A percentile compares a stretch with the other conserved stretches of the same genome.
Conservation (phyloP, 2,797 vertebrate species). For the Rhinichthys osculus region DNA sequence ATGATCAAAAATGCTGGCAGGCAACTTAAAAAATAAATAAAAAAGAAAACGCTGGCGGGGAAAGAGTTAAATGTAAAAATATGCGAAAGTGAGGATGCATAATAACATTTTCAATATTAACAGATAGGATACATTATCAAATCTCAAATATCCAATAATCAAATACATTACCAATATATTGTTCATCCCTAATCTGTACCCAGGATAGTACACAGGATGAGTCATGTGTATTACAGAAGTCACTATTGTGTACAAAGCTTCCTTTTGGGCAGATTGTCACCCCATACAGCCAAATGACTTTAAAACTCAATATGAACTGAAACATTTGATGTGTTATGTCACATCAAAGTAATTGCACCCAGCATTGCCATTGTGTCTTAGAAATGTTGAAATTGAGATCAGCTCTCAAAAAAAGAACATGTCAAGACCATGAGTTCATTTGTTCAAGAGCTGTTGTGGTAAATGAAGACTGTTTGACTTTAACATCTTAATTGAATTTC, state of each 20-base stretch:
- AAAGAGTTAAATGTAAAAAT: not conserved
- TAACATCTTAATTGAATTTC: not conserved
- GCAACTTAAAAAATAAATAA: too few species aligned
- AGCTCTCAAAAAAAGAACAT: constrained; percentile 1
- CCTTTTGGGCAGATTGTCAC: not conserved
- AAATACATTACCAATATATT: not conserved
- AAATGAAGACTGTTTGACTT: constrained; percentile 13
- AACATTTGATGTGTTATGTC: constrained; percentile 1
- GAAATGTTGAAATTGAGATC: constrained; percentile 20
- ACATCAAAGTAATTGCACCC: not conserved
- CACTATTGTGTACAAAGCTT: not conserved
- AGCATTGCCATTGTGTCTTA: constrained; percentile 6
- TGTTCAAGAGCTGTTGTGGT: not conserved
- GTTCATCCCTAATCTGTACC: not conserved
- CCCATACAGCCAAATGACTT: not conserved
- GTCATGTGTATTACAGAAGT: not conserved
- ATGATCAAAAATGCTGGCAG: not conserved
- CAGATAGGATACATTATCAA: not conserved
- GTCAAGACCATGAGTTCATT: not conserved
- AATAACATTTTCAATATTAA: not conserved
- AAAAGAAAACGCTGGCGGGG: not conserved
- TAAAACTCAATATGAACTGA: not conserved
- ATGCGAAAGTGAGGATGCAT: not conserved
- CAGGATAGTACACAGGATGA: not conserved
- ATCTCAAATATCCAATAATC: not conserved